These are phyloP conservation scores for Phoronis australis DNA, from an alignment of 2,888 invertebrate species.

Conservation along the genomic window DNA sequence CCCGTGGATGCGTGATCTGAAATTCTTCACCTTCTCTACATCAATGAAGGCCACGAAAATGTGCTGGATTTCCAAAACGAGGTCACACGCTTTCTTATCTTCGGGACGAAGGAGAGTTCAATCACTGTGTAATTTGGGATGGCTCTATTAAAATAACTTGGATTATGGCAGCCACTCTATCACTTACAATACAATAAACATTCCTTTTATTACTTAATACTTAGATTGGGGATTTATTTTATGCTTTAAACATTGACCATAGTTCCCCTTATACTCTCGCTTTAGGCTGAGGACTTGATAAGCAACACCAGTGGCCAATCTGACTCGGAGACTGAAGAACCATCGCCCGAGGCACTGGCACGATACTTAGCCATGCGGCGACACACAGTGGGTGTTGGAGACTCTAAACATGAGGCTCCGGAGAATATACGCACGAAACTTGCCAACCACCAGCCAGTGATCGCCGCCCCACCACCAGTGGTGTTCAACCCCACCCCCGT, in stretches of 20 bases:
- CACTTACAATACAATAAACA: slow-evolving; percentile 2
- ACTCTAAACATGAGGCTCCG: slow-evolving; percentile 73
- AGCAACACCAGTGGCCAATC: slow-evolving; percentile 31
- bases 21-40: no score
- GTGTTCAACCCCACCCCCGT: slow-evolving; percentile 31
- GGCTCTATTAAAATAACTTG: no score
- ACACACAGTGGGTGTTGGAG: slow-evolving; percentile 87
- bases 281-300: slow-evolving; percentile 32
- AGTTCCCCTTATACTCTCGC: slow-evolving; percentile 1
- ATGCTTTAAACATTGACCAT: not conserved
- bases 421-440: slow-evolving; percentile 41
- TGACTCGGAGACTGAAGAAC: slow-evolving; percentile 52
- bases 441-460: slow-evolving; percentile 40
- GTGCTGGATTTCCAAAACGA: no score
- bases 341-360: slow-evolving; percentile 51
- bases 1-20: no score
- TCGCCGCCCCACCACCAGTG: slow-evolving; percentile 36
- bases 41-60: no score
- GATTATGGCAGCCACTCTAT: no score
- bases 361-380: slow-evolving; percentile 65
- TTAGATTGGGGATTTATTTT: no score
- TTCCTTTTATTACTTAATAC: slow-evolving; percentile 4
- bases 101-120: no score
- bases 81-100: no score
- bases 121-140: no score